A percentile compares a stretch with the other conserved stretches of the same genome.
Evolutionary conservation across 1,140 invertebrate species (phyloP).

Genomic region (Luehdorfia chinensis): DNA sequence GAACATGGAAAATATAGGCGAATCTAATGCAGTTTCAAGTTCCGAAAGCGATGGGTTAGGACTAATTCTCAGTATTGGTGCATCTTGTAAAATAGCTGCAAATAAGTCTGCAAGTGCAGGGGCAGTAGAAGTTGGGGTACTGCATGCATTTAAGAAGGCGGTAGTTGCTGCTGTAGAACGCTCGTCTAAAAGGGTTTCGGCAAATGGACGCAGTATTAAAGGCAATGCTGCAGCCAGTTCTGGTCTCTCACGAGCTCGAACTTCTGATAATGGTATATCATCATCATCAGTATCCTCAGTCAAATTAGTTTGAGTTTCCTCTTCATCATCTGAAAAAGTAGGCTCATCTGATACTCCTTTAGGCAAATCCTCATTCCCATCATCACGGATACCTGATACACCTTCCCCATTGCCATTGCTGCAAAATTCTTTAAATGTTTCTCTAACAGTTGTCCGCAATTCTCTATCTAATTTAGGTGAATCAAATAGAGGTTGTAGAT

Average conservation of each 20-base stretch:
- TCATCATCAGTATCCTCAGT: conserved; percentile 93
- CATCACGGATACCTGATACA: conserved; percentile 67
- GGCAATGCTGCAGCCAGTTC: conserved; percentile 77
- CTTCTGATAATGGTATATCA: conserved; percentile 87
- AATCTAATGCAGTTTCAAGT: conserved; percentile 50
- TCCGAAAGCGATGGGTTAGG: conserved; percentile 51
- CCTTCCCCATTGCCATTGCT: conserved; percentile 76
- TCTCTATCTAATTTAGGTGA: conserved; percentile 95
- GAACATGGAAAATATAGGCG: conserved; percentile 67
- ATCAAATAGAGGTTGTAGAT: conserved; percentile 93
- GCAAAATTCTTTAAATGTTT: conserved; percentile 96
- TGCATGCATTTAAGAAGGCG: conserved; percentile 77
- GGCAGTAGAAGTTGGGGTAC: conserved; percentile 75
- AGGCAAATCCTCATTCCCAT: conserved; percentile 72
- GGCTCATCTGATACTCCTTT: conserved; percentile 79
- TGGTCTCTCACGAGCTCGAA: conserved; percentile 74
- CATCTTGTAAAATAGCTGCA: conserved; percentile 59
- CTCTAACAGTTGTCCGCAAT: conserved; percentile 89
- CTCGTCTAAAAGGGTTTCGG: conserved; percentile 80
- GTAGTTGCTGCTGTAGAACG: conserved; percentile 73
- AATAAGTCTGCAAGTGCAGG: conserved; percentile 66
- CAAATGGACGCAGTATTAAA: conserved; percentile 80
- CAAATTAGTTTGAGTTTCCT: conserved; percentile 78
- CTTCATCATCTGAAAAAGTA: conserved; percentile 89
- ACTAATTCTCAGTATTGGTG: conserved; percentile 49